A percentile compares a stretch with the other conserved stretches of the same genome.
Evolutionary conservation across 2,888 invertebrate species (phyloP).

Genomic region (Nyleta sp.): DNA sequence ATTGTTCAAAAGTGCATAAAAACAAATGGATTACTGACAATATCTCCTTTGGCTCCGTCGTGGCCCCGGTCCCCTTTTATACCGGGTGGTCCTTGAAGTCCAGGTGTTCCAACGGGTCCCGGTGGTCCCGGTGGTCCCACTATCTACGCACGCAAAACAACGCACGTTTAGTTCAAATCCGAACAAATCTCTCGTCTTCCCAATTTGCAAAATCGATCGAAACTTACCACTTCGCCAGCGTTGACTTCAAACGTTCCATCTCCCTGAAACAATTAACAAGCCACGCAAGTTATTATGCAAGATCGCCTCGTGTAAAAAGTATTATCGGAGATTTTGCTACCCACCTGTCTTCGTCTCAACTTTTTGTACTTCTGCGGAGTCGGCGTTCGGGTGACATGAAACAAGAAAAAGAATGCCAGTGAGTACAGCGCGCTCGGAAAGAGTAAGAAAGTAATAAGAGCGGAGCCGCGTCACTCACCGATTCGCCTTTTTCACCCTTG

Average conservation of each 20-base stretch:
- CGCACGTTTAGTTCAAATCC: not conserved
- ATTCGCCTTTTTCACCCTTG: conserved; percentile 96
- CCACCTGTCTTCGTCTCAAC: conserved; percentile 91
- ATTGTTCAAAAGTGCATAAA: too few relatives aligned
- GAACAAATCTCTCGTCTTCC: not conserved
- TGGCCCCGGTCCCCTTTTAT: conserved; percentile 94
- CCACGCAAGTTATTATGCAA: conserved; percentile 10
- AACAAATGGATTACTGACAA: conserved; percentile 84
- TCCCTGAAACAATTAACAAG: conserved; percentile 85
- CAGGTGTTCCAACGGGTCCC: conserved; percentile 88
- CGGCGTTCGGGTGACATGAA: conserved; percentile 71
- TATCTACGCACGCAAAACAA: conserved; percentile 78
- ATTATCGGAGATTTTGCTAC: conserved; percentile 57
- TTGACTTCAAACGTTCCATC: conserved; percentile 91
- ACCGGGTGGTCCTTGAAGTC: conserved; percentile 92
- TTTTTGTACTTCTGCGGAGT: conserved; percentile 91
- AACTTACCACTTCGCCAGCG: conserved; percentile 88
- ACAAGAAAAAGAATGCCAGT: conserved; percentile 59
- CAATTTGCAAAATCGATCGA: not conserved
- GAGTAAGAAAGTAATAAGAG: conserved; percentile 11
- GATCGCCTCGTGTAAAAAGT: conserved; percentile 32
- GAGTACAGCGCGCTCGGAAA: conserved; percentile 6
- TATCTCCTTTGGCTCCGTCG: conserved; percentile 92
- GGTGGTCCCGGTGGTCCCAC: conserved; percentile 90
- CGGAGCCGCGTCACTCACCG: conserved; percentile 86